Percentiles rank a stretch among this genome's conserved stretches.
Evolutionary conservation across 2,888 invertebrate species (phyloP).

Genomic region (Drosophila limbata): DNA sequence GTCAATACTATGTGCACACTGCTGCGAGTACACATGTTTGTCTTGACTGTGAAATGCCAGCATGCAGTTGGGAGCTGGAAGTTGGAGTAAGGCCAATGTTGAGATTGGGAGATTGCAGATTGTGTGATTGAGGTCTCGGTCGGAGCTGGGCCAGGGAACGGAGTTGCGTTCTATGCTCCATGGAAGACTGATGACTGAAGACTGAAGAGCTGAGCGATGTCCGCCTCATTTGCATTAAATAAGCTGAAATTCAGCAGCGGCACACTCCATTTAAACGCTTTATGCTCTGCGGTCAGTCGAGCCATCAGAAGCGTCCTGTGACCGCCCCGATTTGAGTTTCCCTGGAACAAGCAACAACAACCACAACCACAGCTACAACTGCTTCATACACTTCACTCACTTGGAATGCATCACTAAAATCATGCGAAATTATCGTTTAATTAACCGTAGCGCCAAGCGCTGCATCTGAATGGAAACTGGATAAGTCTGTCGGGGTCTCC

Average conservation of each 20-base stretch:
- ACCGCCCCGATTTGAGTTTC: constrained; percentile 41
- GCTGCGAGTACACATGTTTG: constrained; percentile 46
- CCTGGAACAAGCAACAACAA: constrained; percentile 26
- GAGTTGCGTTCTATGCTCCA: background rate
- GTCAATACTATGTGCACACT: constrained; percentile 47
- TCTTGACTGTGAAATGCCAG: constrained; percentile 58
- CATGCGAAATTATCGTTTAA: constrained; percentile 83
- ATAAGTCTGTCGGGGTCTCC: constrained; percentile 1
- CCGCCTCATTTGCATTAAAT: constrained; percentile 85
- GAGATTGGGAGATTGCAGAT: constrained; percentile 4
- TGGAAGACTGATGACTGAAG: background rate
- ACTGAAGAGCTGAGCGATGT: constrained; percentile 42
- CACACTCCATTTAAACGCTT: constrained; percentile 77
- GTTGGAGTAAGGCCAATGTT: constrained; percentile 2
- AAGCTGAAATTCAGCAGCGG: constrained; percentile 84
- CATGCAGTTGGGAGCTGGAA: background rate
- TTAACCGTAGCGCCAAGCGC: constrained; percentile 78
- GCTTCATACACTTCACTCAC: background rate
- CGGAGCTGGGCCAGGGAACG: background rate
- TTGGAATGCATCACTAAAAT: constrained; percentile 53
- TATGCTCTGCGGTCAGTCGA: constrained; percentile 62
- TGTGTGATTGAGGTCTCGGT: constrained; percentile 6
- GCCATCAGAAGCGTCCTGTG: constrained; percentile 41
- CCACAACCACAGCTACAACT: background rate
- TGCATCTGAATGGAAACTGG: constrained; percentile 38